phyloP scores from a whole-genome alignment of 2,888 invertebrate species.

The Aelia acuminata region DNA sequence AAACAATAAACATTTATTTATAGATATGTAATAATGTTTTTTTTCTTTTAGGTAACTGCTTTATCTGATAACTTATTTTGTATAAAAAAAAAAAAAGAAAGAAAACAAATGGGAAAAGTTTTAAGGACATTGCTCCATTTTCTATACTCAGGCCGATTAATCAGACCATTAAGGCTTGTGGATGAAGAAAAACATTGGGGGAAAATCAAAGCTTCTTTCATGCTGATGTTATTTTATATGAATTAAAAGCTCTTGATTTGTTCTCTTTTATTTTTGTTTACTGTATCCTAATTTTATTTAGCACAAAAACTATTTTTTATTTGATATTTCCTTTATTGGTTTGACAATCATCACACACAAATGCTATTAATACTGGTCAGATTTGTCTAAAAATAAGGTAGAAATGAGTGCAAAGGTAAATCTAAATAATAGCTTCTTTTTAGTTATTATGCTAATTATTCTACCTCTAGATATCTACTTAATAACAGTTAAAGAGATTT shows the following conservation, averaged over 20 bases:
- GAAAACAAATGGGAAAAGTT: not conserved
- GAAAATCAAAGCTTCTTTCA: conserved; percentile 11
- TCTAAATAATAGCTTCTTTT: not conserved
- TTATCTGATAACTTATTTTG: conserved; percentile 46
- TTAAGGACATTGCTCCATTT: not conserved
- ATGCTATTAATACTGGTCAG: not conserved
- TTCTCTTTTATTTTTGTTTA: conserved; percentile 40
- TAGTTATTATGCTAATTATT: not conserved
- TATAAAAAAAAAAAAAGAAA: not conserved
- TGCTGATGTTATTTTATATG: conserved; percentile 24
- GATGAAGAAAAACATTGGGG: conserved; percentile 20
- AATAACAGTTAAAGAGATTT: not conserved
- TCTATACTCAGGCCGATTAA: conserved; percentile 22
- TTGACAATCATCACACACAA: not conserved
- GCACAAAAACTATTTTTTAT: not conserved
- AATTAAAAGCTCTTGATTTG: conserved; percentile 57
- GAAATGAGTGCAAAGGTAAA: not conserved
- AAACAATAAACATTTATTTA: not conserved
- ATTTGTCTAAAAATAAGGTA: not conserved
- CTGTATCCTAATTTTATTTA: not conserved
- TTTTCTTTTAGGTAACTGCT: conserved; percentile 39
- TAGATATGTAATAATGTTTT: too few relatives aligned
- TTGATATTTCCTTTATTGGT: not conserved
- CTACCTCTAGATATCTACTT: not conserved
- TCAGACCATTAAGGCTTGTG: conserved; percentile 11